These are phyloP conservation scores for Pyrocephalus nanus DNA, from an alignment of 2,797 vertebrate genomes.

Conservation along the genomic window DNA sequence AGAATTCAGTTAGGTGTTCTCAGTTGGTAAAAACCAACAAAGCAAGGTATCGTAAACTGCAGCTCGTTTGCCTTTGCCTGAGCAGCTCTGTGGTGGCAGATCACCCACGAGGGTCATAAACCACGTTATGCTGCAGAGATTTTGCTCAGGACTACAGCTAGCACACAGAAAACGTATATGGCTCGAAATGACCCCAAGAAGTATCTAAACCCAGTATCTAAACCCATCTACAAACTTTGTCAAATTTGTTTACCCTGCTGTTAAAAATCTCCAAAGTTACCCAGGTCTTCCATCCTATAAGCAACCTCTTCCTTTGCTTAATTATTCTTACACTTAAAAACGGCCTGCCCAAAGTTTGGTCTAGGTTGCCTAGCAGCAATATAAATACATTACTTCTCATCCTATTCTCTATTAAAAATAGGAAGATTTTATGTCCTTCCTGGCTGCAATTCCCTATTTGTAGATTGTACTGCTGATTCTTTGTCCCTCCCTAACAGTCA, in stretches of 20 bases:
- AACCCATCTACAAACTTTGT: not conserved
- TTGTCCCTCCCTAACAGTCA: rapidly evolving
- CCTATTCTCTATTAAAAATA: not conserved
- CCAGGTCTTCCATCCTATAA: not conserved
- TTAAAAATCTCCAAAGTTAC: not conserved
- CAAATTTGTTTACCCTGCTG: not conserved
- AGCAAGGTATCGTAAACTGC: not conserved
- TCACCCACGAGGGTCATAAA: not conserved
- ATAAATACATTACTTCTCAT: not conserved
- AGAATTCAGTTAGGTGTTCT: not conserved
- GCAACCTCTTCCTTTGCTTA: not conserved
- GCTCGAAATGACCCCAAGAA: not conserved
- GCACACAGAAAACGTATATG: not conserved
- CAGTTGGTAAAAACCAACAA: not conserved
- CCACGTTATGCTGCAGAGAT: rapidly evolving
- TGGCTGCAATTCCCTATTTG: not conserved
- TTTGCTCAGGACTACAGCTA: not conserved
- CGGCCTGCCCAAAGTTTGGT: not conserved
- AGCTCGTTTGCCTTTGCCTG: not conserved
- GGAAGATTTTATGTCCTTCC: not conserved
- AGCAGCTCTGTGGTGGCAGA: not conserved
- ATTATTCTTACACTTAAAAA: not conserved
- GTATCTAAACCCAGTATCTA: not conserved
- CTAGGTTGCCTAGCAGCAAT: not conserved
- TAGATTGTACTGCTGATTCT: not conserved